These are phyloP conservation scores for Spinus pinus DNA, from an alignment of 2,797 vertebrate genomes.

Conservation along the genomic window DNA sequence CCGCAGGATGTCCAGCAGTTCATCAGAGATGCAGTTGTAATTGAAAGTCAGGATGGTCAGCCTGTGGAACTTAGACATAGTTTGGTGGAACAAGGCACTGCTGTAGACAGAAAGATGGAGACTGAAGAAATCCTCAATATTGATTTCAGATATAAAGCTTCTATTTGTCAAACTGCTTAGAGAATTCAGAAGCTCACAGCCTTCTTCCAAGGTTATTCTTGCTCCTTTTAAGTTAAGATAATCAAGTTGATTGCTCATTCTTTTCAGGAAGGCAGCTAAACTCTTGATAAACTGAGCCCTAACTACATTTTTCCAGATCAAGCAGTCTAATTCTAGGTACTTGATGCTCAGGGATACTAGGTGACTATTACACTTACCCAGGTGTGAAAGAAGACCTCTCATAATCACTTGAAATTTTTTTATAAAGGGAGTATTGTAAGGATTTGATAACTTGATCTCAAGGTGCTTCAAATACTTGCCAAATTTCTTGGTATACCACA, in stretches of 20 bases:
- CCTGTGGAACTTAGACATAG: slow-evolving; percentile 57
- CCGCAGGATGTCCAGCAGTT: slow-evolving; percentile 69
- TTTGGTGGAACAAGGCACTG: slow-evolving; percentile 42
- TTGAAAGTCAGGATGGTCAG: slow-evolving; percentile 70
- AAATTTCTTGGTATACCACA: slow-evolving; percentile 71
- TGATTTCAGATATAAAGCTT: slow-evolving; percentile 56
- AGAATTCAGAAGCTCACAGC: slow-evolving; percentile 71
- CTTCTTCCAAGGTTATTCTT: slow-evolving; percentile 65
- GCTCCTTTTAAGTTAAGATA: slow-evolving; percentile 72
- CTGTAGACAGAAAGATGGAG: slow-evolving; percentile 45
- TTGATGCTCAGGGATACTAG: slow-evolving; percentile 68
- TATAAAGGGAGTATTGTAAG: slow-evolving; percentile 49
- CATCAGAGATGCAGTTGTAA: slow-evolving; percentile 77
- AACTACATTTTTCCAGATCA: slow-evolving; percentile 61
- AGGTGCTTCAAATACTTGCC: slow-evolving; percentile 73
- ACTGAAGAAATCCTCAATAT: slow-evolving; percentile 76
- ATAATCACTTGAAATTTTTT: slow-evolving; percentile 69
- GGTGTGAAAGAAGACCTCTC: slow-evolving; percentile 59
- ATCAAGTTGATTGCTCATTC: slow-evolving; percentile 64
- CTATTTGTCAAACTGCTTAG: slow-evolving; percentile 51
- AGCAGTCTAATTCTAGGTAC: slow-evolving; percentile 68
- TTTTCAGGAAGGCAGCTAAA: slow-evolving; percentile 71
- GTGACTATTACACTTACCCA: slow-evolving; percentile 64
- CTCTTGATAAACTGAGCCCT: slow-evolving; percentile 57
- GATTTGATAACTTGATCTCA: slow-evolving; percentile 71